Percentiles rank a stretch among this genome's conserved stretches.
phyloP scores from a whole-genome alignment of 2,113 vertebrate genomes.

The Zapus hudsonius region DNA sequence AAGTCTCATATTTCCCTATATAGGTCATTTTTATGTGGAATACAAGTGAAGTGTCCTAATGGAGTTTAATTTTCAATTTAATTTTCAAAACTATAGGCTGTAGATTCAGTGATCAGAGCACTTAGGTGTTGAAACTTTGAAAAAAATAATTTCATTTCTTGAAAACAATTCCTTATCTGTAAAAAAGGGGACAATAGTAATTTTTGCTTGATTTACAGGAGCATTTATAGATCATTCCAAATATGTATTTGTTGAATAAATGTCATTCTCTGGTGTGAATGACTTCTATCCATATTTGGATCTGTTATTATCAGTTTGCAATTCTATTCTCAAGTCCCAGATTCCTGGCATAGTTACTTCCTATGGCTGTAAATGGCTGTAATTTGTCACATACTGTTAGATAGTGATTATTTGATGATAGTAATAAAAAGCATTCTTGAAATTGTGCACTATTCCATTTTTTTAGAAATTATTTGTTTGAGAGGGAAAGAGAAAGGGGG shows the following conservation, averaged over 20 bases:
- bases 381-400: conserved; percentile 6
- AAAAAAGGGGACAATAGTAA: background rate
- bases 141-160: conserved; percentile 34
- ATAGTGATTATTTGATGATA: background rate
- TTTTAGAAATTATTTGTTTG: too few species aligned
- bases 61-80: too few species aligned
- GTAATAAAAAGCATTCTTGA: conserved; percentile 21
- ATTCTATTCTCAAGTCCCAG: conserved; percentile 16
- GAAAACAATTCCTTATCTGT: conserved; percentile 26
- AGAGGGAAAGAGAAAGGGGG: too few species aligned
- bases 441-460: background rate
- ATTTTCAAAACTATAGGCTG: conserved; percentile 31
- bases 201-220: conserved; percentile 29
- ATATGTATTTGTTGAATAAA: background rate
- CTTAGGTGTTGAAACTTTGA: conserved; percentile 18
- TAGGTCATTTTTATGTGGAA: conserved; percentile 39
- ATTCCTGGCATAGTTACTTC: background rate
- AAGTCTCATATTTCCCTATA: background rate
- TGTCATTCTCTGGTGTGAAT: background rate
- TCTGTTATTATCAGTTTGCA: conserved; percentile 15
- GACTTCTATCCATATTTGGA: background rate
- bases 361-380: background rate
- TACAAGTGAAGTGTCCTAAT: conserved; percentile 20
- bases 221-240: conserved; percentile 1
- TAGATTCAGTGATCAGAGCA: conserved; percentile 10